phyloP scores from a whole-genome alignment of 2,113 vertebrate genomes.

The Urocynchramus pylzowi region DNA sequence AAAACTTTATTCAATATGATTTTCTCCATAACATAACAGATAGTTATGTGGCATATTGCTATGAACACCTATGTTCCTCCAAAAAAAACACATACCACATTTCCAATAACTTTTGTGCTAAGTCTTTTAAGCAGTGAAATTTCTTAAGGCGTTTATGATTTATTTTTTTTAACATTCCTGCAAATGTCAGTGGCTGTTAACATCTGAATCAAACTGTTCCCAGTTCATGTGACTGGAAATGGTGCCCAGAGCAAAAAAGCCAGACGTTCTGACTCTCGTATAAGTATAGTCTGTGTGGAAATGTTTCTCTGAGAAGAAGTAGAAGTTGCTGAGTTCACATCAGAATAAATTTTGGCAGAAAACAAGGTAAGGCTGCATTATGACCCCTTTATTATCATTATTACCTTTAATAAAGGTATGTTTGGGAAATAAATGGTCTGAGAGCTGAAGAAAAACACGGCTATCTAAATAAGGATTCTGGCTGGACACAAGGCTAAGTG shows the following conservation, averaged over 20 bases:
- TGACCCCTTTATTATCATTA: background rate
- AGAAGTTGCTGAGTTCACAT: background rate
- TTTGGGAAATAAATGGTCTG: background rate
- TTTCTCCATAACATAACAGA: background rate
- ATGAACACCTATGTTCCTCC: background rate
- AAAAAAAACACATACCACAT: background rate
- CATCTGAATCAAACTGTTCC: slow-evolving; percentile 47
- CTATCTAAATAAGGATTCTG: background rate
- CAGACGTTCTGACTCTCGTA: slow-evolving; percentile 22
- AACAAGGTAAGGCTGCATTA: slow-evolving; percentile 41
- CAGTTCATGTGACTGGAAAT: slow-evolving; percentile 61
- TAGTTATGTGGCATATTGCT: background rate
- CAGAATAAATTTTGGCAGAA: background rate
- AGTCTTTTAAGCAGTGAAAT: background rate
- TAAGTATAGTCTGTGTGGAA: slow-evolving; percentile 12
- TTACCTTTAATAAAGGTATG: background rate
- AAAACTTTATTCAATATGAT: background rate
- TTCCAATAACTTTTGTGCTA: background rate
- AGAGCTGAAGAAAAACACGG: background rate
- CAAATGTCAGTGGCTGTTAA: slow-evolving; percentile 48
- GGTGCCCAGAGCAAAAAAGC: slow-evolving; percentile 58
- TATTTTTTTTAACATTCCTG: slow-evolving; percentile 18
- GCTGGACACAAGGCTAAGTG: background rate
- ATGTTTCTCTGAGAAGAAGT: background rate
- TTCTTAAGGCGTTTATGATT: background rate